Evolutionary conservation across 2,113 vertebrate species (phyloP), one percentile per base, ranked within the genome.

Genomic region (Nibea coibor): DNA sequence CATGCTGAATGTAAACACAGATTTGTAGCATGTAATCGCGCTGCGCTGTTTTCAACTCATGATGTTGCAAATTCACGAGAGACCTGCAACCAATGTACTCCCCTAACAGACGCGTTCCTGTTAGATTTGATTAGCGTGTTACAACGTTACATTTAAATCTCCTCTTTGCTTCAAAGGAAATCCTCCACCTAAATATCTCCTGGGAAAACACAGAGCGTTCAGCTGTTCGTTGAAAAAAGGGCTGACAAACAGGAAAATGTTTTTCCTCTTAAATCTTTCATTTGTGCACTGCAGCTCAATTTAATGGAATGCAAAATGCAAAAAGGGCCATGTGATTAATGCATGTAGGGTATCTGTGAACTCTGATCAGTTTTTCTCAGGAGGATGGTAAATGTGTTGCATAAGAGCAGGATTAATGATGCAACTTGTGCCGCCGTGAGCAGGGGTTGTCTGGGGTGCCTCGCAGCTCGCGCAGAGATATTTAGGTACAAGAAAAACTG

Each of bases 371-470:
- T 39, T 81, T 26, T 79, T 20, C 84, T 59, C 51, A 2, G 63
- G 85, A 61, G 75, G 63, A 62, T 1, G 17, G 43, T 14, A 59
- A 45, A 50, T 15, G 35, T 81, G 80, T 88, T 88, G 70, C 61
- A 10, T 90, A 81, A 91, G 64, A 81, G 56, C 7, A 20, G 45
- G 47, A 68, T 81, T 89, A 81, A 87, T 82, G 85, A 88, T 90
- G 72, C 76, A 83, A 72, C 54, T 17, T 69, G 76, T 69, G 67
- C 64, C 0, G 10, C 43, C 20, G 26, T 56, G 53, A 84, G 67
- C 47, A 47, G 64, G 26, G 67, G 58, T 77, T 28, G 66, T 81
- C 48, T 20, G 56, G 31, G 81, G 58, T 71, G 54, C 26, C 64
- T 57, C 35, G 16, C 42, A 8, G 58, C 69, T 78, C 3, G 0